Evolutionary conservation across 1,140 invertebrate genomes (phyloP).

Genomic region (Archivesica marissinica): DNA sequence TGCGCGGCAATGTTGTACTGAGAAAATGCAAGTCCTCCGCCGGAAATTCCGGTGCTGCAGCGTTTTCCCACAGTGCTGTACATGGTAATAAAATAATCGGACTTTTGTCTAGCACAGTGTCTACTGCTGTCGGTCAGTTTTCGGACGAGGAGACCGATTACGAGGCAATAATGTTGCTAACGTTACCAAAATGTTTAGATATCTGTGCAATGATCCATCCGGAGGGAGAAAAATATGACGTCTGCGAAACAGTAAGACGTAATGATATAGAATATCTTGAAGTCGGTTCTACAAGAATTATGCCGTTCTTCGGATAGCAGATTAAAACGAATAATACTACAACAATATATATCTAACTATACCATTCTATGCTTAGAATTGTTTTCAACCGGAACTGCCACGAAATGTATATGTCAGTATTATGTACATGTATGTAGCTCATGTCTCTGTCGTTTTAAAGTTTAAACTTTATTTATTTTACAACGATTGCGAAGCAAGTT

Average conservation of each 20-base stretch:
- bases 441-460: too few relatives aligned
- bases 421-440: too few relatives aligned
- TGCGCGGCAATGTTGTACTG: constrained; percentile 71
- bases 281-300: constrained; percentile 26
- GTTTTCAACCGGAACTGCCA: too few relatives aligned
- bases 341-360: too few relatives aligned
- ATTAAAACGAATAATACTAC: too few relatives aligned
- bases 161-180: constrained; percentile 70
- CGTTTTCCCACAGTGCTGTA: constrained; percentile 67
- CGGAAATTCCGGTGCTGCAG: constrained; percentile 75
- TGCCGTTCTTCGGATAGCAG: constrained; percentile 50
- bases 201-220: constrained; percentile 72
- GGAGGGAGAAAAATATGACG: constrained; percentile 64
- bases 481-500: too few relatives aligned
- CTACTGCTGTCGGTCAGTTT: constrained; percentile 9
- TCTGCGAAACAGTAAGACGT: constrained; percentile 57
- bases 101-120: constrained; percentile 70
- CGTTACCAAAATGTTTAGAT: constrained; percentile 71
- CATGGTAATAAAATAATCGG: constrained; percentile 71
- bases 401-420: too few relatives aligned
- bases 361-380: too few relatives aligned
- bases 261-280: constrained; percentile 25
- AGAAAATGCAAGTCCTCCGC: constrained; percentile 71
- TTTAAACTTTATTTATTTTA: too few relatives aligned
- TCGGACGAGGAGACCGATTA: constrained; percentile 30